These are phyloP conservation scores for Danio kyathit DNA, from an alignment of 2,797 vertebrate genomes.

Conservation along the genomic window DNA sequence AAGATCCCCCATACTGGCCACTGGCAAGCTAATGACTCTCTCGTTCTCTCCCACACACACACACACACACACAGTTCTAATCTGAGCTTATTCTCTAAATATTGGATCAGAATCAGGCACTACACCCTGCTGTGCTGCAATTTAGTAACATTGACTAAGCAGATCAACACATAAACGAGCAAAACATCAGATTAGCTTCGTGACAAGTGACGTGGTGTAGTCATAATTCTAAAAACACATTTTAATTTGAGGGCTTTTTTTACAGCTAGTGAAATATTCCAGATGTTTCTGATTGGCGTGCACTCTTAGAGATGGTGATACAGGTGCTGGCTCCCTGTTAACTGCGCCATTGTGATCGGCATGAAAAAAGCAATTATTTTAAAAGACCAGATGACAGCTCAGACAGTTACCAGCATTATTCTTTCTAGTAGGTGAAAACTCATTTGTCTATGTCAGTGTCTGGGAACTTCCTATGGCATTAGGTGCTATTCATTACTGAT, in stretches of 20 bases:
- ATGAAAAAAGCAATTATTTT: conserved; percentile 32
- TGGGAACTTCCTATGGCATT: neutral
- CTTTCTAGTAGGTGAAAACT: neutral
- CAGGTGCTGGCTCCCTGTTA: conserved; percentile 26
- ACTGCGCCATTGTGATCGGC: conserved; percentile 12
- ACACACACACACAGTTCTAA: conserved; percentile 7
- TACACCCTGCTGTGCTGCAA: neutral
- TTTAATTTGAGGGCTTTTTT: neutral
- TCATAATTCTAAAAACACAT: neutral
- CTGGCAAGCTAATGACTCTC: conserved; percentile 46
- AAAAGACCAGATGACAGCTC: neutral
- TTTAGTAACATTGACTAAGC: conserved; percentile 9
- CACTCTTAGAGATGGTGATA: neutral
- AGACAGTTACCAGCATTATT: conserved; percentile 8
- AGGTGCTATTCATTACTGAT: neutral
- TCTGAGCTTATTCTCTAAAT: conserved; percentile 5
- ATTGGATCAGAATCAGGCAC: conserved; percentile 14
- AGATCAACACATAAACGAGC: neutral
- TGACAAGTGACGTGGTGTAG: neutral
- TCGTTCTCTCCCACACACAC: conserved; percentile 26
- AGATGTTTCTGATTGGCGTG: conserved; percentile 15
- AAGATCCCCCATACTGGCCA: conserved; percentile 42
- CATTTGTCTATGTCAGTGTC: neutral
- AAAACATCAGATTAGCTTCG: neutral
- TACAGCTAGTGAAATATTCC: neutral